These are phyloP conservation scores for Dendrocincla tyrannina DNA, from an alignment of 2,797 vertebrate species.

Conservation along the genomic window DNA sequence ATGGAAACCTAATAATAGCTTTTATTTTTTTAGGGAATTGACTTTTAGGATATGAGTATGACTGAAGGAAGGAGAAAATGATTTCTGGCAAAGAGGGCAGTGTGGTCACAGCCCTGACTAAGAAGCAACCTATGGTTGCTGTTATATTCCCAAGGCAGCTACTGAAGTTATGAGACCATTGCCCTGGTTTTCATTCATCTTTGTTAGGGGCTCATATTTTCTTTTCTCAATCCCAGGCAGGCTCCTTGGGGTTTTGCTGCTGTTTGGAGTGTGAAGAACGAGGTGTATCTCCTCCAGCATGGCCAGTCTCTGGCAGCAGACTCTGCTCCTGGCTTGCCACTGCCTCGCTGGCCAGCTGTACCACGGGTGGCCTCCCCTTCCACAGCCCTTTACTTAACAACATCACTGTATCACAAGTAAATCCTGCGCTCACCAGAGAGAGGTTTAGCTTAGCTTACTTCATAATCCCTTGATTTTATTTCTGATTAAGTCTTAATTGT, in stretches of 20 bases:
- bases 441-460: background rate
- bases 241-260: background rate
- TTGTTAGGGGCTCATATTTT: background rate
- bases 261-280: background rate
- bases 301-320: background rate
- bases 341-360: rapidly evolving
- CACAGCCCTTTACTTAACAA: background rate
- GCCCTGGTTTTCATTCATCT: background rate
- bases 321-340: background rate
- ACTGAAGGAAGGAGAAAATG: background rate
- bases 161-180: background rate
- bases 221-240: background rate
- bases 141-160: background rate
- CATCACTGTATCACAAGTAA: background rate
- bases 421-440: background rate
- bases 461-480: constrained; percentile 1
- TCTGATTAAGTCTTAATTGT: constrained; percentile 7
- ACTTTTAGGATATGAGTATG: background rate
- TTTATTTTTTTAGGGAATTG: background rate
- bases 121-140: background rate
- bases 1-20: background rate
- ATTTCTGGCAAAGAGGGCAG: background rate
- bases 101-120: background rate
- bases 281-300: rapidly evolving
- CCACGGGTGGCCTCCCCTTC: background rate